Base-by-base conservation (phyloP, 1,140 invertebrate genomes). In the Pseudomyrmex flavicornis region DNA sequence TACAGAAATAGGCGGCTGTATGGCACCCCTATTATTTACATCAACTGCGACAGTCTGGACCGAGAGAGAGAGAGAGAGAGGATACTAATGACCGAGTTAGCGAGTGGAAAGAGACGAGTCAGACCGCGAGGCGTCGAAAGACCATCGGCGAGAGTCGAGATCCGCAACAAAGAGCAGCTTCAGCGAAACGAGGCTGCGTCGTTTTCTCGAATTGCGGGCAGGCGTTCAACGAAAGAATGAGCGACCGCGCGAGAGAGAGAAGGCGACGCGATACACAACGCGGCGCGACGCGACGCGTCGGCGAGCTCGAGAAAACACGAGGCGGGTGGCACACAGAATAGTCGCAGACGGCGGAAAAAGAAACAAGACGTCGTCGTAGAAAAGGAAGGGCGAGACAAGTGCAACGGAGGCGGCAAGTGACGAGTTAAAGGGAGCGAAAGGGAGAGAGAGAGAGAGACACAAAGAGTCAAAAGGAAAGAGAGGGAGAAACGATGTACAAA, bases 381-480 rank as follows among this genome's bases (percentile, higher is more conserved):
- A 35, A 22, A 50, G 54, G 20, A 48, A 59, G 76, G 68, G 26
- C 15, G 48, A 26, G 69, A 62, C 46, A 59, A 69, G 59, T 52
- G 65, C 84, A 52, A 65, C 56, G 48, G 74, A 84, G 85, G 75
- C 74, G 62, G n/a, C 58, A 22, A n/a, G 35, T 26, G 65, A 61
- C 8, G 20, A 12, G 52, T 20, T 15, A 82, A 26, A 50, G 1
- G 35, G 22, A 35, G 50, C 5, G 35, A 46, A 13, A 58, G 5
- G 22, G 26, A 77, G 61, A 62, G 70, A 77, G 88, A 84, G 70
- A 88, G 86, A 80, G 54, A 0, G 13, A 54, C 44, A 65, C 58
- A 35, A 48, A 35, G 35, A 35, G 84, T 72, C 82, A 84, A 86
- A 84, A 80, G 72, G 84, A 84, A 70, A 73, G 77, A 72, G 83